A percentile compares a stretch with the other conserved stretches of the same genome.
Evolutionary conservation across 2,113 vertebrate species (phyloP).

Genomic region (Geococcyx californianus): DNA sequence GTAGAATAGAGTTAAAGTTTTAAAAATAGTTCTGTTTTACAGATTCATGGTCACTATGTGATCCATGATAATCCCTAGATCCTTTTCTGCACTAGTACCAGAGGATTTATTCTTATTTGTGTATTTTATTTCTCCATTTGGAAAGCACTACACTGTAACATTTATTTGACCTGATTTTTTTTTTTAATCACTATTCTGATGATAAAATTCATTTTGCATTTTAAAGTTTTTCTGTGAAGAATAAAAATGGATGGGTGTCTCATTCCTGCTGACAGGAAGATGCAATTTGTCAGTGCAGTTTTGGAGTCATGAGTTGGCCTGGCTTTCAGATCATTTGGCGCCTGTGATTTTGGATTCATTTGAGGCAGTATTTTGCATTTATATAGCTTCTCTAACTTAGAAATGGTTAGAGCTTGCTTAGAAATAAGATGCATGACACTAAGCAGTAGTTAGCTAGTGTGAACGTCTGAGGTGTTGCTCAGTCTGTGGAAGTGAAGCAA

Average conservation of each 20-base stretch:
- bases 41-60: rapidly evolving
- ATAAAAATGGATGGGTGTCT: neutral
- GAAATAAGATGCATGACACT: rapidly evolving
- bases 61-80: neutral
- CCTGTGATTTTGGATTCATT: neutral
- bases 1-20: neutral
- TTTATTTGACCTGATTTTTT: neutral
- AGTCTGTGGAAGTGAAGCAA: neutral
- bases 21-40: neutral
- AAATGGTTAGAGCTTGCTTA: neutral
- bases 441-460: neutral
- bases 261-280: neutral
- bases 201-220: neutral
- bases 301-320: neutral
- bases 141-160: neutral
- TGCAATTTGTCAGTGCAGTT: neutral
- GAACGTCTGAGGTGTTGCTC: neutral
- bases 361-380: neutral
- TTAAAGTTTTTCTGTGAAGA: neutral
- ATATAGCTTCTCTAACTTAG: neutral
- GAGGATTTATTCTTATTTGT: neutral
- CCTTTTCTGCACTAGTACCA: neutral
- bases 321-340: neutral
- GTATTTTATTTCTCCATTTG: neutral
- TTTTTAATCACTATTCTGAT: neutral